These are phyloP conservation scores for Gopherus evgoodei DNA, from an alignment of 2,113 vertebrate genomes.

Conservation along the genomic window DNA sequence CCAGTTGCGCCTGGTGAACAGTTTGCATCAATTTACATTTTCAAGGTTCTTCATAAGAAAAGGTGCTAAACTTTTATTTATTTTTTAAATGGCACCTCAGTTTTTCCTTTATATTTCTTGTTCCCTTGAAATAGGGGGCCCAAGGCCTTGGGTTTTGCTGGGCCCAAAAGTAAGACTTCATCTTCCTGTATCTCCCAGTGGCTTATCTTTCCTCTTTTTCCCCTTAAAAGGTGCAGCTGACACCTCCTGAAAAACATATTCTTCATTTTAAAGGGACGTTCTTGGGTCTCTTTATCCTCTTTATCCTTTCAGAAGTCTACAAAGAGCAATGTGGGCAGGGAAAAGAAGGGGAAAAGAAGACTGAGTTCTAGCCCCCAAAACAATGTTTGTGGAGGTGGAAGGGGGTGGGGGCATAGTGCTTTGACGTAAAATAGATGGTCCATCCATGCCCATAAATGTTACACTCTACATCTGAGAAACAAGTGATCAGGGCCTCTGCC, in stretches of 20 bases:
- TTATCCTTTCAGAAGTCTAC: not conserved
- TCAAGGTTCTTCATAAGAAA: not conserved
- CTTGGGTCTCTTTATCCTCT: not conserved
- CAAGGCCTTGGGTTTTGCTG: rapidly evolving
- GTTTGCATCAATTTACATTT: not conserved
- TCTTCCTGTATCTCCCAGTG: not conserved
- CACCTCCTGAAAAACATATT: not conserved
- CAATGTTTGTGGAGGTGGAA: rapidly evolving
- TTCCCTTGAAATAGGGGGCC: not conserved
- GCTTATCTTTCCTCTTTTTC: not conserved
- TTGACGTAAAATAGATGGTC: not conserved
- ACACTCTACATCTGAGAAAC: not conserved
- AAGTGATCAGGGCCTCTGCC: too few relatives aligned
- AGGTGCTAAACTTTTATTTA: not conserved
- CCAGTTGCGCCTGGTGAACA: not conserved
- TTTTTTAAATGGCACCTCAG: not conserved
- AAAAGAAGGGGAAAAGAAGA: not conserved
- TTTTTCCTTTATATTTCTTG: not conserved
- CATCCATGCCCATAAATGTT: not conserved
- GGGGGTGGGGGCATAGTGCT: not conserved
- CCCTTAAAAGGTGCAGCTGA: not conserved
- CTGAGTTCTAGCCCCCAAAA: not conserved
- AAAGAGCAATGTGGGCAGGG: not conserved
- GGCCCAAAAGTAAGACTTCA: not conserved
- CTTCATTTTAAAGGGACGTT: not conserved